A percentile compares a stretch with the other conserved stretches of the same genome.
These are phyloP conservation scores for Pandemis heparana DNA, from an alignment of 2,888 invertebrate species.

Conservation along the genomic window DNA sequence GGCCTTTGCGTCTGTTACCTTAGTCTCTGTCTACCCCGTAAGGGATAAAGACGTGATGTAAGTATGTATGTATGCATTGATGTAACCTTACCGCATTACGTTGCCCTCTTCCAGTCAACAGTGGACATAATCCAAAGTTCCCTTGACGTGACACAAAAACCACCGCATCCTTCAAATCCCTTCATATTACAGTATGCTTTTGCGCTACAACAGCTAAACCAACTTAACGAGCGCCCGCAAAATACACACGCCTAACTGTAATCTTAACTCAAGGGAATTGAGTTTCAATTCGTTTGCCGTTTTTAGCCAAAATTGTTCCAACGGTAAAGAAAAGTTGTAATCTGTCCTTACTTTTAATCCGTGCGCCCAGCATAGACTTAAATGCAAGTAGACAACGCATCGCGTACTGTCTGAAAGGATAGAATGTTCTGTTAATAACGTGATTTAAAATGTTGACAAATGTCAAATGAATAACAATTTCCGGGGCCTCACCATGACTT, in stretches of 20 bases:
- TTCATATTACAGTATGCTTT: conserved; percentile 24
- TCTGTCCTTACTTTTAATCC: conserved; percentile 31
- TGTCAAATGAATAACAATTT: too few species aligned
- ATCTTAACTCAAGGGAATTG: background rate
- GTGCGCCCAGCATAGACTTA: conserved; percentile 13
- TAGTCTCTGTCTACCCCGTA: too few species aligned
- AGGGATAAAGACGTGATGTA: too few species aligned
- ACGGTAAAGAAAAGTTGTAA: conserved; percentile 8
- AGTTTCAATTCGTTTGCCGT: background rate
- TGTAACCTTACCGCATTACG: too few species aligned
- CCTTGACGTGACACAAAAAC: conserved; percentile 10
- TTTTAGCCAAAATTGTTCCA: background rate
- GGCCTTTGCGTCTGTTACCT: too few species aligned
- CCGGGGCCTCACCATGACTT: too few species aligned
- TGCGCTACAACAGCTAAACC: conserved; percentile 10
- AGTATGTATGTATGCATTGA: too few species aligned
- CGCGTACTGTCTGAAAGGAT: background rate
- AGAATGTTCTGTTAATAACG: too few species aligned
- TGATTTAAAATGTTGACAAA: too few species aligned
- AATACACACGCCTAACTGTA: background rate
- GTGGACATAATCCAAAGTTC: background rate
- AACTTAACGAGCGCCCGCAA: background rate
- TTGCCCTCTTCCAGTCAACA: too few species aligned
- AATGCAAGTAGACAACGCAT: background rate
- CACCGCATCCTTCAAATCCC: conserved; percentile 9